phyloP scores from a whole-genome alignment of 1,140 invertebrate genomes.

The Ips typographus region DNA sequence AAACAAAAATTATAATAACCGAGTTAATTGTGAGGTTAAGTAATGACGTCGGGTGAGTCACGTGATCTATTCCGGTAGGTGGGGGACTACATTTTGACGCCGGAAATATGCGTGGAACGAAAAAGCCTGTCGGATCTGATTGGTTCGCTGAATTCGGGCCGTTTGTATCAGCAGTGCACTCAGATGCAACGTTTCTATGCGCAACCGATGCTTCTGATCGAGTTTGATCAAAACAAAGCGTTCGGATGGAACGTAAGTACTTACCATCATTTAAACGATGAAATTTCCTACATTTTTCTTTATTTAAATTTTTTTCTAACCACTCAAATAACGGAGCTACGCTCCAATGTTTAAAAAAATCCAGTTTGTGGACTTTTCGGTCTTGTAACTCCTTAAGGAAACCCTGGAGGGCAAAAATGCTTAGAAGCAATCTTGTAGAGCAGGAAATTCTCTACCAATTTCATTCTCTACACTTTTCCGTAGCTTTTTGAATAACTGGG shows the following conservation, averaged over 20 bases:
- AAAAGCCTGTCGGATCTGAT: constrained; percentile 98
- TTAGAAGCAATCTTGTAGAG: too few relatives aligned
- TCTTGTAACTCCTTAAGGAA: too few relatives aligned
- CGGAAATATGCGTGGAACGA: constrained; percentile 94
- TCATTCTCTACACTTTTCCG: too few relatives aligned
- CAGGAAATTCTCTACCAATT: too few relatives aligned
- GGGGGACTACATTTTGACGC: constrained; percentile 96
- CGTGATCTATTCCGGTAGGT: constrained; percentile 65
- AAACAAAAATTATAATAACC: too few relatives aligned
- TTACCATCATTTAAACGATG: too few relatives aligned
- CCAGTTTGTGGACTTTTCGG: too few relatives aligned
- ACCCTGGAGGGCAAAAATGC: too few relatives aligned
- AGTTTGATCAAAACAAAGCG: constrained; percentile 93
- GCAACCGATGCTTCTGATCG: constrained; percentile 91
- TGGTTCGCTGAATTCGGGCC: constrained; percentile 90
- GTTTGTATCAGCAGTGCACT: constrained; percentile 92
- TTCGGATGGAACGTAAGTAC: constrained; percentile 82
- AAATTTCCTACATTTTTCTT: too few relatives aligned
- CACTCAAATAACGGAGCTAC: too few relatives aligned
- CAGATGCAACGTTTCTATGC: constrained; percentile 87
- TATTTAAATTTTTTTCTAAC: too few relatives aligned
- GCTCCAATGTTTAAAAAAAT: neutral
- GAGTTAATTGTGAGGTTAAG: neutral
- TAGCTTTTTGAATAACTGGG: neutral
- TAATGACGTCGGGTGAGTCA: neutral